Percentiles rank a stretch among this genome's conserved stretches.
Conservation (phyloP, 2,797 vertebrate species). For the Pseudomugil tenellus region DNA sequence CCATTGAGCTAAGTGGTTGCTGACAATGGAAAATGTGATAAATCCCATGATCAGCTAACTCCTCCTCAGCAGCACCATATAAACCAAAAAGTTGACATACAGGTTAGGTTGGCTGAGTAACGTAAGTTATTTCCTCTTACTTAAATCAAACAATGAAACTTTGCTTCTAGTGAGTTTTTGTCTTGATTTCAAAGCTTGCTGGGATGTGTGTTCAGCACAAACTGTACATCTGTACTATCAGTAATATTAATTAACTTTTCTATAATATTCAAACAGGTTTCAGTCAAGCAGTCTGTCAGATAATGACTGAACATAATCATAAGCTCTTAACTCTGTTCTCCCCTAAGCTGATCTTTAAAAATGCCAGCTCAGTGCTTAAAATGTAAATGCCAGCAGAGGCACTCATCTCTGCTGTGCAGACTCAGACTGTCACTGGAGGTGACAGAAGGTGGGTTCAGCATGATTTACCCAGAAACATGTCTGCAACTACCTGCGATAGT, state of each 20-base stretch:
- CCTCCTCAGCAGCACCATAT: neutral
- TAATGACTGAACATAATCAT: constrained; percentile 14
- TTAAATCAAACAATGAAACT: neutral
- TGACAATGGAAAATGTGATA: too few relatives aligned
- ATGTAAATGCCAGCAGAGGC: constrained; percentile 26
- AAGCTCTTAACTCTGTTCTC: constrained; percentile 15
- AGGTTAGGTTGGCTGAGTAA: neutral
- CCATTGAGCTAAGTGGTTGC: too few relatives aligned
- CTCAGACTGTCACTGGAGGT: constrained; percentile 26
- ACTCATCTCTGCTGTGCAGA: constrained; percentile 39
- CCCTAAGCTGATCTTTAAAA: constrained; percentile 31
- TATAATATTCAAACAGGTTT: constrained; percentile 27
- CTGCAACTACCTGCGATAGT: constrained; percentile 31
- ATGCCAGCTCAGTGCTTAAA: constrained; percentile 36
- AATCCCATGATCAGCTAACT: too few relatives aligned
- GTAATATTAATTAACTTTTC: constrained; percentile 9
- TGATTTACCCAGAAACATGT: constrained; percentile 18
- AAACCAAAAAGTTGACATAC: neutral
- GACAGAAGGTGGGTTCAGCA: constrained; percentile 37
- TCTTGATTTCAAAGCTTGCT: neutral
- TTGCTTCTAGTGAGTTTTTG: neutral
- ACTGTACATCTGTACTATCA: neutral
- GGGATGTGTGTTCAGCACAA: constrained; percentile 6
- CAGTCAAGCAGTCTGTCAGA: constrained; percentile 22
- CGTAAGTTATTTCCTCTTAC: neutral